phyloP scores from a whole-genome alignment of 2,888 invertebrate genomes.

The Mythimna impura region DNA sequence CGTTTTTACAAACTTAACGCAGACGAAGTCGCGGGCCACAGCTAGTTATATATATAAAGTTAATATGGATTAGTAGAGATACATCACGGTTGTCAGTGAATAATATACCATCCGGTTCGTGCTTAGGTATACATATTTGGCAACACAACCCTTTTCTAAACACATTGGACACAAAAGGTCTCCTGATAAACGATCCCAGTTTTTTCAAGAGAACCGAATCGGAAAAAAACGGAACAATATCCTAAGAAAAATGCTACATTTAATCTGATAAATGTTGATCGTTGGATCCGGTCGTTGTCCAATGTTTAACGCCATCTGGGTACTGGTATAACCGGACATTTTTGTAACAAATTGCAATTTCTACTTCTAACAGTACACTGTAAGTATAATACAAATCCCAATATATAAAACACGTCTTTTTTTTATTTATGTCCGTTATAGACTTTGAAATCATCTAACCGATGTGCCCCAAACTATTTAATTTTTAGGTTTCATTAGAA shows the following conservation, averaged over 20 bases:
- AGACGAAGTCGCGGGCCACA: too few species aligned
- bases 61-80: too few species aligned
- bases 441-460: too few species aligned
- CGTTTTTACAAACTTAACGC: too few species aligned
- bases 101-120: neutral
- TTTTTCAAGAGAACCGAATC: neutral
- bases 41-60: too few species aligned
- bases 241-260: conserved; percentile 32
- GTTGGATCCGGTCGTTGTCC: conserved; percentile 11
- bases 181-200: conserved; percentile 14
- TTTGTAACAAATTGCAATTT: neutral
- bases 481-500: too few species aligned
- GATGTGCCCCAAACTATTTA: too few species aligned
- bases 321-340: neutral
- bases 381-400: too few species aligned
- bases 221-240: conserved; percentile 14
- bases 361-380: neutral
- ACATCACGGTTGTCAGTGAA: too few species aligned
- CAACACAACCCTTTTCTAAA: conserved; percentile 16
- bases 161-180: conserved; percentile 10
- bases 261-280: conserved; percentile 47
- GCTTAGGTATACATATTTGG: conserved; percentile 2
- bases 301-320: conserved; percentile 34
- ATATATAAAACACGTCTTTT: too few species aligned
- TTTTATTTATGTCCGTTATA: too few species aligned